phyloP scores from a whole-genome alignment of 2,888 invertebrate genomes.

The Pseudanteris insignis region DNA sequence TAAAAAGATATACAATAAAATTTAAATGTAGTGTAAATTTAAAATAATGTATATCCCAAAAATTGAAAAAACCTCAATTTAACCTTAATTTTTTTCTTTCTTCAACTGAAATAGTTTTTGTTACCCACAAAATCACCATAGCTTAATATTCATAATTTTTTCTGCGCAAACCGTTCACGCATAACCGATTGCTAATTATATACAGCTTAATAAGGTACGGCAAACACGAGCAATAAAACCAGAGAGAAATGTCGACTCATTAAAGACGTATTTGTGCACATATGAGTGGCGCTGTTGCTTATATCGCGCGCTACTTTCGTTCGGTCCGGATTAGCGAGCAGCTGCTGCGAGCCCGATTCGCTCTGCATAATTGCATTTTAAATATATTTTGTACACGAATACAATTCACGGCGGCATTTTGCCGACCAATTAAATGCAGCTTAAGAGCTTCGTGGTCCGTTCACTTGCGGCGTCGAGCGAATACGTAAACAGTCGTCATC shows the following conservation, averaged over 20 bases:
- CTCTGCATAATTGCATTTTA: conserved; percentile 45
- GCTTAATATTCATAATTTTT: too few species aligned
- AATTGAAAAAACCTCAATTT: too few species aligned
- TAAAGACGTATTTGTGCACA: conserved; percentile 40
- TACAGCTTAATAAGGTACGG: too few species aligned
- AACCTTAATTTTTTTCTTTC: too few species aligned
- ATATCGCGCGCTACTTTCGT: conserved; percentile 23
- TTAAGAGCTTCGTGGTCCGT: conserved; percentile 26
- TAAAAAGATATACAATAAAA: too few species aligned
- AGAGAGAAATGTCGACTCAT: conserved; percentile 27
- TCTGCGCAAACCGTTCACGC: too few species aligned
- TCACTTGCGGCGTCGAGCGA: conserved; percentile 33
- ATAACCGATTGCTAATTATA: too few species aligned
- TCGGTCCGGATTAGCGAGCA: conserved; percentile 38
- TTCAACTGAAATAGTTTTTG: too few species aligned
- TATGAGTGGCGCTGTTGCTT: conserved; percentile 24
- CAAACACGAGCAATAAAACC: too few species aligned
- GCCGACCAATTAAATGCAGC: conserved; percentile 41
- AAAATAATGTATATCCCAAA: too few species aligned
- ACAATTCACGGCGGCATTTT: conserved; percentile 33
- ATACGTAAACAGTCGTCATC: conserved; percentile 37
- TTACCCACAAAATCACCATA: too few species aligned
- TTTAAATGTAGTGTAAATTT: too few species aligned
- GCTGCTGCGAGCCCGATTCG: conserved; percentile 35
- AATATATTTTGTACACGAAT: conserved; percentile 45